Conservation (phyloP, 1,140 invertebrate species). For the Drosophila parabipectinata region DNA sequence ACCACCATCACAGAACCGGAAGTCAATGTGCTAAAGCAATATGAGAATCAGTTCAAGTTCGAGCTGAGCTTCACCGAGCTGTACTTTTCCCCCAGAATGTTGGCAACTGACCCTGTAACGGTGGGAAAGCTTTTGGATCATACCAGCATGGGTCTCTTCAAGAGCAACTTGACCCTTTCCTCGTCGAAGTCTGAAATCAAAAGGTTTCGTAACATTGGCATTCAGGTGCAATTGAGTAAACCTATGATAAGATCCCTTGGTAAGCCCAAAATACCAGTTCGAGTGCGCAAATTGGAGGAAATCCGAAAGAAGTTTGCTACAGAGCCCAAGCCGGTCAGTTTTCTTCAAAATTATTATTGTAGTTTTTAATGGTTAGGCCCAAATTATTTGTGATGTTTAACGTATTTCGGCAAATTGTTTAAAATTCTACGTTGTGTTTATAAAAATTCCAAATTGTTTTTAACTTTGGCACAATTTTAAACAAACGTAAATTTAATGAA, state of each 20-base stretch:
- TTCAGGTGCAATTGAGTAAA: not conserved
- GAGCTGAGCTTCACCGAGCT: slow-evolving; percentile 30
- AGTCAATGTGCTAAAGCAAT: slow-evolving; percentile 26
- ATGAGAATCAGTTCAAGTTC: slow-evolving; percentile 50
- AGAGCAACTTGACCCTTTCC: not conserved
- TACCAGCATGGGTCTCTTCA: not conserved
- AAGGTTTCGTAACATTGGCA: not conserved
- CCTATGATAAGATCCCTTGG: slow-evolving; percentile 23
- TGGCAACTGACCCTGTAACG: slow-evolving; percentile 12
- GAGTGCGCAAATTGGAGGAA: not conserved
- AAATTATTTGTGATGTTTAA: too few relatives aligned
- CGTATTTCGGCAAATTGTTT: too few relatives aligned
- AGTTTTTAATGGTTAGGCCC: not conserved
- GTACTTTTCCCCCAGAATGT: slow-evolving; percentile 24
- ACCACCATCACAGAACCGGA: slow-evolving; percentile 28
- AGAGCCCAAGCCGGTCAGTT: not conserved
- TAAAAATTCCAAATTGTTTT: too few relatives aligned
- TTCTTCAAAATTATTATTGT: not conserved
- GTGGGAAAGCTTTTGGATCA: slow-evolving; percentile 18
- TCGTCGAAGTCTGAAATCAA: not conserved
- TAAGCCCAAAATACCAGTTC: slow-evolving; percentile 30
- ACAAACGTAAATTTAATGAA: too few relatives aligned
- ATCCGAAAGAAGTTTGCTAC: not conserved
- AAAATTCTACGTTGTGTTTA: too few relatives aligned
- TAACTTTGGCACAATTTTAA: too few relatives aligned